Conservation (phyloP, 2,888 invertebrate species). For the Diarsia rubi region DNA sequence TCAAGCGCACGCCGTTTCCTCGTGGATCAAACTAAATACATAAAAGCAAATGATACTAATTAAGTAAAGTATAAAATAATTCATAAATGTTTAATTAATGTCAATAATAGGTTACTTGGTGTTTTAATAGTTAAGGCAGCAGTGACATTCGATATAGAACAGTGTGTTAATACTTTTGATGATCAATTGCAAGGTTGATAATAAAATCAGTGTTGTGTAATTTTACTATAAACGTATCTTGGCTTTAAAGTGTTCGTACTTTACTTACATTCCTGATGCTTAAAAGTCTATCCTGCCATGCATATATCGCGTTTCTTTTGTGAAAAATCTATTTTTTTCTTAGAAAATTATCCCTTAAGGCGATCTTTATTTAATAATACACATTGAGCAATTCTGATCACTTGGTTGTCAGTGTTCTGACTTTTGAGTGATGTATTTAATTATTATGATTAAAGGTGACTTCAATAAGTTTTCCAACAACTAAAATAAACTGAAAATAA, state of each 20-base stretch:
- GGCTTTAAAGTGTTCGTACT: constrained; percentile 25
- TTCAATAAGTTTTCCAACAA: too few species aligned
- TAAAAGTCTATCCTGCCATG: constrained; percentile 26
- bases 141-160: constrained; percentile 25
- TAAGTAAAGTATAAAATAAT: constrained; percentile 7
- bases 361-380: constrained; percentile 14
- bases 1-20: neutral
- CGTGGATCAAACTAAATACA: neutral
- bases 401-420: neutral
- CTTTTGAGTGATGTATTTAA: neutral
- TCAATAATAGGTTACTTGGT: constrained; percentile 58
- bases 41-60: constrained; percentile 23
- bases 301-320: constrained; percentile 1
- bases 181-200: neutral
- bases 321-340: neutral
- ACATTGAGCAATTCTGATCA: constrained; percentile 51
- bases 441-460: neutral
- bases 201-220: neutral
- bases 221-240: constrained; percentile 17
- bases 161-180: constrained; percentile 15
- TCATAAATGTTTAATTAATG: constrained; percentile 52
- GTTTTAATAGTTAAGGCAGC: constrained; percentile 54
- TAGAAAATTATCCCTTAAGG: neutral
- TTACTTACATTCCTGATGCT: constrained; percentile 55
- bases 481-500: too few species aligned